Conservation (phyloP, 2,888 invertebrate genomes). For the Molanna angustata region DNA sequence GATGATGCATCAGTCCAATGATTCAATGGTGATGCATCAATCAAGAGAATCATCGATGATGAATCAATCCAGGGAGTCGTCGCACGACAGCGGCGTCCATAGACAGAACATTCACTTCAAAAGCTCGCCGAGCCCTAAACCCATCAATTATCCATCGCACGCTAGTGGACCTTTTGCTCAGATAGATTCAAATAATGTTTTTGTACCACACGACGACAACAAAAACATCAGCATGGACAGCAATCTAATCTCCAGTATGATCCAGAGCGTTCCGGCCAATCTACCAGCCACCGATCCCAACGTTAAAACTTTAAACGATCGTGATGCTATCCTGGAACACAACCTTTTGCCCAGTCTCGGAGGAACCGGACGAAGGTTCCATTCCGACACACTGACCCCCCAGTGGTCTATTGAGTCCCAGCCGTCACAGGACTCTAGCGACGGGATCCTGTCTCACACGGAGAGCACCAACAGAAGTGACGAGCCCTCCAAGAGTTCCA, state of each 20-base stretch:
- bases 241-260: constrained; percentile 37
- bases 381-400: constrained; percentile 43
- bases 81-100: constrained; percentile 10
- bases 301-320: constrained; percentile 44
- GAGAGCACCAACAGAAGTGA: constrained; percentile 61
- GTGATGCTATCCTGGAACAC: constrained; percentile 45
- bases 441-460: constrained; percentile 58
- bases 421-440: constrained; percentile 64
- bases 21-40: constrained; percentile 35
- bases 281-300: constrained; percentile 13
- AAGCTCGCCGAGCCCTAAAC: constrained; percentile 12
- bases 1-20: neutral
- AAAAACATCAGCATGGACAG: constrained; percentile 33
- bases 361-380: constrained; percentile 44
- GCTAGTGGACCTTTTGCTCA: constrained; percentile 4
- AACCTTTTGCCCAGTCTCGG: constrained; percentile 46
- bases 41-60: constrained; percentile 22
- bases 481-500: constrained; percentile 56
- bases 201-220: constrained; percentile 12
- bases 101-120: neutral
- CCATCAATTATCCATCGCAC: neutral
- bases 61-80: constrained; percentile 10
- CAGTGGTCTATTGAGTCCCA: constrained; percentile 68
- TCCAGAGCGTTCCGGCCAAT: neutral
- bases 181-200: constrained; percentile 5